Base-by-base conservation (phyloP, 2,797 vertebrate genomes). In the Pseudotriccus pelzelni region DNA sequence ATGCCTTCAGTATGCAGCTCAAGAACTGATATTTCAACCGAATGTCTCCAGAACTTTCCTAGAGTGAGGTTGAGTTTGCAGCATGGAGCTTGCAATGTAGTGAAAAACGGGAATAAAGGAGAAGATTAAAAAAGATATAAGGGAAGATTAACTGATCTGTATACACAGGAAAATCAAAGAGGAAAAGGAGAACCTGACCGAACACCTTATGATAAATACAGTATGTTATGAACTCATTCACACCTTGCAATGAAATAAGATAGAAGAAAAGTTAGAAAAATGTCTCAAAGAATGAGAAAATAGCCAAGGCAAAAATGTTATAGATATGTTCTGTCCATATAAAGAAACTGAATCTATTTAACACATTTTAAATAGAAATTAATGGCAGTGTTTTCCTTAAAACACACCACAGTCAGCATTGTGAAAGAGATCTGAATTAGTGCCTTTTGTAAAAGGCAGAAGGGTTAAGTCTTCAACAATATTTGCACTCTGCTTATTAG, bases 21-120 rank as follows among this genome's bases (percentile, higher is more conserved):
- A 95, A 97, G 66, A 36, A 69, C 62, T 86, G 94, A 55, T 78
- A 90, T 69, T 96, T 93, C 82, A 91, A 75, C 89, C 25, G 64
- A 92, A 77, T 41, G 32, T 52, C 75, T 93, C 91, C 69, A 94
- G 84, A 96, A 96, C 14, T 58, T 95, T 93, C 84, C n/a, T 76
- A 69, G 9, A 46, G 43, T 73, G 55, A 76, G 81, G 47, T 32
- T 81, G 47, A 36, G 18, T 66, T 70, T 91, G 76, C 50, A 79
- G 37, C 2, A n/a, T 50, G 60, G 44, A 77, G n/a, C 47, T 30
- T 53, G 56, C n/a, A 50, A 17, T 21, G 9, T 6, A 46, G 15
- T 22, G 28, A 72, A 63, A 63, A 78, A 21, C 37, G 15, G 39
- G 28, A 84, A 81, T 27, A 85, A 70, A 68, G 46, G 15, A 90